These are phyloP conservation scores for Paragorgia papillata DNA, from an alignment of 92 coral and sea anemone genomes.

Conservation along the genomic window DNA sequence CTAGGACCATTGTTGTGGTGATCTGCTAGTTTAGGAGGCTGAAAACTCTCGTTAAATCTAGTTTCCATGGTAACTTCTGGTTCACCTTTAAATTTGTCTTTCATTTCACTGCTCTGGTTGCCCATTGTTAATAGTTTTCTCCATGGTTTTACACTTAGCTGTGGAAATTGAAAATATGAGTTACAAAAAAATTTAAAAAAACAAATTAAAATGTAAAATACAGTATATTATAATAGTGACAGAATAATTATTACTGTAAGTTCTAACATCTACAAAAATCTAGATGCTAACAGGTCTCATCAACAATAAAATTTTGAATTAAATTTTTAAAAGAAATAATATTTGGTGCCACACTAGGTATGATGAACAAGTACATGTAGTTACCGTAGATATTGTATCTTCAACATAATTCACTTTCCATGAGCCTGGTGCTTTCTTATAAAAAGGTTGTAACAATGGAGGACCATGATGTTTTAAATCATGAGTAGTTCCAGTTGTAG, in stretches of 20 bases:
- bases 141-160: constrained; percentile 95
- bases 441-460: constrained; percentile 67
- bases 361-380: neutral
- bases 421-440: constrained; percentile 92
- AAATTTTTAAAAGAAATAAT: no score
- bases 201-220: no score
- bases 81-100: constrained; percentile 83
- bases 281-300: no score
- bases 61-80: constrained; percentile 85
- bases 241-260: no score
- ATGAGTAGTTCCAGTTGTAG: constrained; percentile 92
- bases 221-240: no score
- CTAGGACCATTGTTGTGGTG: constrained; percentile 94
- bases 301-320: no score
- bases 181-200: no score
- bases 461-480: constrained; percentile 91
- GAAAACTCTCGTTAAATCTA: constrained; percentile 71
- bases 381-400: constrained; percentile 83
- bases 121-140: constrained; percentile 90
- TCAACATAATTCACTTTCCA: constrained; percentile 92
- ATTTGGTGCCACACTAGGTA: no score
- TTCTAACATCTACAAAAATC: no score
- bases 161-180: neutral
- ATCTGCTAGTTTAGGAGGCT: constrained; percentile 83
- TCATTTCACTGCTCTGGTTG: constrained; percentile 92